Evolutionary conservation across 2,113 vertebrate genomes (phyloP), one percentile per base, ranked within the genome.

Genomic region (Micromys minutus): DNA sequence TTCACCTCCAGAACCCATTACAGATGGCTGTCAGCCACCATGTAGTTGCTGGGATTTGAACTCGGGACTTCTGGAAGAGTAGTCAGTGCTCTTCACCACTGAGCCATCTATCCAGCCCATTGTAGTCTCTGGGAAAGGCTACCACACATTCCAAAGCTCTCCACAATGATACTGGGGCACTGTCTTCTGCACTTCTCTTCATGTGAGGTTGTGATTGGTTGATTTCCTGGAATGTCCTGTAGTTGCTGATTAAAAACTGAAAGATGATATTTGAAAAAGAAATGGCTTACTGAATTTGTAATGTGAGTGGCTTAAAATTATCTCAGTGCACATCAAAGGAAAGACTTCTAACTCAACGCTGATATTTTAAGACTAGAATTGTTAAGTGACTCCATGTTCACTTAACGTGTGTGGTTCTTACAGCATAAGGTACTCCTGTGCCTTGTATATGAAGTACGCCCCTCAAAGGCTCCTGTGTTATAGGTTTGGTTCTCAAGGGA

Each of bases 281-380:
- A 93, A 61, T 63, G 1, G 63, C 50, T 61, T 88, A 45, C 19
- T 45, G 16, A 1, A 0, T 86, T 97, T 94, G 45, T 77, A 90
- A 34, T 52, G 36, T 39, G 74, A 97, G 16, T 36, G 63, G 4
- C 1, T 96, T 96, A 74, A 97, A 97, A 90, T 26, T 24, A 39
- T 15, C 85, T 55, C 31, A 7, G 9, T 72, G 52, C 72, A 3
- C 69, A 92, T 63, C 10, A 29, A 91, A 69, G 13, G 47, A 13
- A 50, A 85, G 77, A 72, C 55, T 87, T 45, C 17, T 12, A 76
- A 39, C 1, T 80, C 45, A 83, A 72, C 36, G 29, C 3, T 24
- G 31, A 36, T 22, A 42, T 71, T 75, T 88, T 75, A 19, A 31
- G 36, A 15, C 50, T 19, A 4, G 2, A 8, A 47, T 47, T 24